Conservation (phyloP, 2,888 invertebrate genomes). For the Rhaphigaster nebulosa region DNA sequence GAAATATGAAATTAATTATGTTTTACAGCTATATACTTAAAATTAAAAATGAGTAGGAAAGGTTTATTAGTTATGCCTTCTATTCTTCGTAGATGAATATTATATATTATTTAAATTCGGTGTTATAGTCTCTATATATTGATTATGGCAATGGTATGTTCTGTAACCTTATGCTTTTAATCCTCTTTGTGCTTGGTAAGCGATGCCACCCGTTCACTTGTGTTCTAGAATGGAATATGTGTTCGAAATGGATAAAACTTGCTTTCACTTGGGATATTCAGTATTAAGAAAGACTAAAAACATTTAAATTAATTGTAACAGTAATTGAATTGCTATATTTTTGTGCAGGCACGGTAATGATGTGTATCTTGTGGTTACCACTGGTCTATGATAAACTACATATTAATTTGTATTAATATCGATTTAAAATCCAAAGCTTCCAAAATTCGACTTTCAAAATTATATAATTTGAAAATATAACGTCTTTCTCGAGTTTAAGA, state of each 20-base stretch:
- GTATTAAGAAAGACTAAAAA: not conserved
- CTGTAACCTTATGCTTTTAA: conserved; percentile 21
- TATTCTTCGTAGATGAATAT: too few relatives aligned
- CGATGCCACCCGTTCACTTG: conserved; percentile 14
- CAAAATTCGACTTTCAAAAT: too few relatives aligned
- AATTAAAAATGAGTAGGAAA: too few relatives aligned
- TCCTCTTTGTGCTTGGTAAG: conserved; percentile 33
- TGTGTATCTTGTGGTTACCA: too few relatives aligned
- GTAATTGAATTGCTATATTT: not conserved
- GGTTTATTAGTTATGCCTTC: too few relatives aligned
- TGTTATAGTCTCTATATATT: not conserved
- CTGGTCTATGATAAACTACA: not conserved
- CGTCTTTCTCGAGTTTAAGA: too few relatives aligned
- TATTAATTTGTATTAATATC: not conserved
- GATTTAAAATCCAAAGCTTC: not conserved
- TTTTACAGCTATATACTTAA: too few relatives aligned
- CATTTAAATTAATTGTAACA: not conserved
- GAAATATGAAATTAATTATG: too few relatives aligned
- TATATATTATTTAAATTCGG: too few relatives aligned
- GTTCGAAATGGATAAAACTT: not conserved
- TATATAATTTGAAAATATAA: too few relatives aligned
- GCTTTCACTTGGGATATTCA: not conserved
- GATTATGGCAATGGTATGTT: not conserved
- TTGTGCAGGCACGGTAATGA: not conserved
- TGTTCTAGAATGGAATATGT: conserved; percentile 29